phyloP scores from a whole-genome alignment of 2,797 vertebrate genomes.

The Prionace glauca region DNA sequence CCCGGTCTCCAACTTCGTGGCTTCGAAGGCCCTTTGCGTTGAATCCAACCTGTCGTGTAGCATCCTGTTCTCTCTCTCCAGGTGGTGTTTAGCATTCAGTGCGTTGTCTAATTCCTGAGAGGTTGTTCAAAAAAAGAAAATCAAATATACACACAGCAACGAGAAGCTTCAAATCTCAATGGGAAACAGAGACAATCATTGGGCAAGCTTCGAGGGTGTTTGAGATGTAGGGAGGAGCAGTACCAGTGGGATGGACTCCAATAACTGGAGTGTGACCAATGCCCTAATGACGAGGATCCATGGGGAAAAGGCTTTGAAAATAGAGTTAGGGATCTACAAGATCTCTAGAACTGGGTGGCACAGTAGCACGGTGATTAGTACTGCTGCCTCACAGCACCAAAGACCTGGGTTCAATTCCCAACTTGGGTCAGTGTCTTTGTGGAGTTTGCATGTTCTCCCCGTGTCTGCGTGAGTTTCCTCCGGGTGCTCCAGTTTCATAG shows the following conservation, averaged over 20 bases:
- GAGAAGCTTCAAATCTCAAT: background rate
- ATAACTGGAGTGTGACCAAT: background rate
- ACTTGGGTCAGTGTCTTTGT: too few relatives aligned
- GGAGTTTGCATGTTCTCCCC: too few relatives aligned
- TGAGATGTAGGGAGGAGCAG: background rate
- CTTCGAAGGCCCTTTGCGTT: conserved; percentile 59
- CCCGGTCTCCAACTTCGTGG: conserved; percentile 58
- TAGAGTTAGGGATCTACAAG: background rate
- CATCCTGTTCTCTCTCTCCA: conserved; percentile 63
- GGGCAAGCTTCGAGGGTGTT: background rate
- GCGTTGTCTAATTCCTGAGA: conserved; percentile 67
- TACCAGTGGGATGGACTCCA: background rate
- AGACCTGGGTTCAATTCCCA: too few relatives aligned
- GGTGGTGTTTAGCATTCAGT: conserved; percentile 51
- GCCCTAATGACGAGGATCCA: background rate
- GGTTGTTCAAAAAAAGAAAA: conserved; percentile 3
- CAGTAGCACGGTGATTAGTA: too few relatives aligned
- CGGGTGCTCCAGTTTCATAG: too few relatives aligned
- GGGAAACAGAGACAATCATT: background rate
- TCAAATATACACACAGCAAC: conserved; percentile 31
- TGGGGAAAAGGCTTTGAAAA: background rate
- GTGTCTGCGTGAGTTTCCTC: too few relatives aligned
- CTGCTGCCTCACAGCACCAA: too few relatives aligned
- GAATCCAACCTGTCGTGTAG: conserved; percentile 64
- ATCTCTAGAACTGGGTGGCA: too few relatives aligned